Evolutionary conservation across 2,113 vertebrate genomes (phyloP).

Genomic region (Alosa alosa): DNA sequence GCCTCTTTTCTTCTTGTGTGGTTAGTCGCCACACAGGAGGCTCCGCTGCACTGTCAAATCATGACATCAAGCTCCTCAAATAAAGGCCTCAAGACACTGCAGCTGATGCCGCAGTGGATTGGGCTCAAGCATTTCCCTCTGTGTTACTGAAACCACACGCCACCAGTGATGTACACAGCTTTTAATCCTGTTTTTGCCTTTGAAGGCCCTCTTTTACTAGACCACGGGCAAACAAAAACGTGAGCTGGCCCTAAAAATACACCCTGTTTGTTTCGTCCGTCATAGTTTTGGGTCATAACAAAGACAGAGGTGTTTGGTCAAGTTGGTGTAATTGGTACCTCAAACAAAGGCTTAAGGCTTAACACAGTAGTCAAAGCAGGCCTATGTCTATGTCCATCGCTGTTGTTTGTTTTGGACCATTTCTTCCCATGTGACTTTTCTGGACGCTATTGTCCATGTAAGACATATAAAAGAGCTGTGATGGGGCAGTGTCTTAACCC

Average conservation of each 20-base stretch:
- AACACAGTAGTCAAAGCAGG: background rate
- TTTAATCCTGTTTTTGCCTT: constrained; percentile 43
- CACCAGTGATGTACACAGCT: constrained; percentile 51
- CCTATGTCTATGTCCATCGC: background rate
- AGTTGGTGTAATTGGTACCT: constrained; percentile 21
- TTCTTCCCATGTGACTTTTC: background rate
- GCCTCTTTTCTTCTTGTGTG: constrained; percentile 53
- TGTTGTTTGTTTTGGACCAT: background rate
- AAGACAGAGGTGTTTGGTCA: background rate
- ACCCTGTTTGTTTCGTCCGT: constrained; percentile 1
- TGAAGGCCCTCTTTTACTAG: constrained; percentile 16
- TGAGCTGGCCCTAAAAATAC: constrained; percentile 29
- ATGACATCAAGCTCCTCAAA: constrained; percentile 66
- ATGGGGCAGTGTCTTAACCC: constrained; percentile 21
- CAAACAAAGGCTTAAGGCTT: background rate
- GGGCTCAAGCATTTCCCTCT: constrained; percentile 44
- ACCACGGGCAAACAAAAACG: constrained; percentile 24
- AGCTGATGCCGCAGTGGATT: constrained; percentile 30
- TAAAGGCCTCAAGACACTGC: constrained; percentile 52
- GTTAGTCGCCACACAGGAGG: constrained; percentile 56
- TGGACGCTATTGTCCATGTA: constrained; percentile 23
- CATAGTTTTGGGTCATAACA: background rate
- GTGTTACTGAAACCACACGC: constrained; percentile 52
- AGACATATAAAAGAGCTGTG: constrained; percentile 37
- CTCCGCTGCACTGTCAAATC: constrained; percentile 17